Conservation (phyloP, 2,888 invertebrate species). For the Belgica antarctica region DNA sequence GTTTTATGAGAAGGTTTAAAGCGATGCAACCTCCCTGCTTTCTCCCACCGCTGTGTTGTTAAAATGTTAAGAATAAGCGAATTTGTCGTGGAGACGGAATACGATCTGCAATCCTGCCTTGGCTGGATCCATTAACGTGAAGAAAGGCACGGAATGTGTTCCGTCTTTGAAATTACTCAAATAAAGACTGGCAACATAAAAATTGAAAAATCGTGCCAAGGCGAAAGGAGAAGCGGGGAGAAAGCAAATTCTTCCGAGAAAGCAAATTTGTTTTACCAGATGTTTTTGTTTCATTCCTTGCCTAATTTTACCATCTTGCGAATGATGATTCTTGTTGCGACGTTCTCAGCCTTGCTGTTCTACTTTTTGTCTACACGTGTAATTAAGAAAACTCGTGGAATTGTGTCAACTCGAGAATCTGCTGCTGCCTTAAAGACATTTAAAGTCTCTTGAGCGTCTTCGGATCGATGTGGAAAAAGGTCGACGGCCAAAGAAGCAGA, state of each 20-base stretch:
- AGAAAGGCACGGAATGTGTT: constrained; percentile 14
- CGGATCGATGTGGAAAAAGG: too few relatives aligned
- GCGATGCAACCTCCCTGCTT: background rate
- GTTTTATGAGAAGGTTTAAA: constrained; percentile 17
- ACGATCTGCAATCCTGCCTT: too few relatives aligned
- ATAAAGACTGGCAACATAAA: background rate
- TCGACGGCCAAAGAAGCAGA: too few relatives aligned
- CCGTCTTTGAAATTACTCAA: background rate
- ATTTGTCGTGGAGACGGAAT: too few relatives aligned
- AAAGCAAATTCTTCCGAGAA: background rate
- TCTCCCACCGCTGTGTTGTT: background rate
- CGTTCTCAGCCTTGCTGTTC: too few relatives aligned
- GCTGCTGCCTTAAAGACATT: too few relatives aligned
- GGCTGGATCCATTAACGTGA: background rate
- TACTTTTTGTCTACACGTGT: too few relatives aligned
- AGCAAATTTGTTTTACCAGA: constrained; percentile 19
- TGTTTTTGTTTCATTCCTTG: constrained; percentile 7
- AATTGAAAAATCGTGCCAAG: background rate
- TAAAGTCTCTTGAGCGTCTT: too few relatives aligned
- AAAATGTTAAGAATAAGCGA: background rate
- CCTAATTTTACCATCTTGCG: background rate
- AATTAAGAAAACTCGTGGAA: too few relatives aligned
- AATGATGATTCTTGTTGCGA: background rate
- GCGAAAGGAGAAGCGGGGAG: background rate
- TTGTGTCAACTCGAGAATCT: too few relatives aligned